Conservation (phyloP, 2,797 vertebrate genomes). For the Otus scops region DNA sequence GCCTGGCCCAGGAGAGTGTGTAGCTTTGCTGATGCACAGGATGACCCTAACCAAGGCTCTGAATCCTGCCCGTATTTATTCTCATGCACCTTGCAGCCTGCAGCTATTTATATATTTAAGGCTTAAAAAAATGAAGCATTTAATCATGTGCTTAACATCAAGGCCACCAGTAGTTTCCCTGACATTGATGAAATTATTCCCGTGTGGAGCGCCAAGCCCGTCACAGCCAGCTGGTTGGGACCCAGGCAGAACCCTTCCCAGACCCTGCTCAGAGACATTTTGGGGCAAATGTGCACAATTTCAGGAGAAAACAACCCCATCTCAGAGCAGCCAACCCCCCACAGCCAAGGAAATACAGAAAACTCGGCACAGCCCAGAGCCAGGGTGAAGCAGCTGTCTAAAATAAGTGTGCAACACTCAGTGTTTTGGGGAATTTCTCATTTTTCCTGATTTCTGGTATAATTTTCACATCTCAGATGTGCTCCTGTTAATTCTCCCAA, state of each 20-base stretch:
- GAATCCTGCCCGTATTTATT: not conserved
- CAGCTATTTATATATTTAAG: not conserved
- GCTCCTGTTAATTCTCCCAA: not conserved
- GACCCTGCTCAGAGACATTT: not conserved
- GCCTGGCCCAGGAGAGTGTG: not conserved
- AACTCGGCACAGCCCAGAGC: not conserved
- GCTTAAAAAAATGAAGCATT: not conserved
- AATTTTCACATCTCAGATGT: not conserved
- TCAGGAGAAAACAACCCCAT: not conserved
- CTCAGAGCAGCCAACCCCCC: not conserved
- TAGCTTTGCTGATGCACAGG: not conserved
- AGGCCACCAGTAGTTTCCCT: not conserved
- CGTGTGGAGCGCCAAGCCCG: fast-evolving
- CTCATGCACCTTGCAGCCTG: not conserved
- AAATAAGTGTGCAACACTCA: fast-evolving
- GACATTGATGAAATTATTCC: not conserved
- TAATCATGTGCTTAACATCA: not conserved
- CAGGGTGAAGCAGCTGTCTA: not conserved
- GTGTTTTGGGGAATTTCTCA: not conserved
- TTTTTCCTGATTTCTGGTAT: not conserved
- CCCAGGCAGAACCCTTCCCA: not conserved
- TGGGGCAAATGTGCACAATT: not conserved
- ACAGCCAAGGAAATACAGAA: not conserved
- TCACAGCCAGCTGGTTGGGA: not conserved
- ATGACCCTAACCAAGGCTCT: not conserved